phyloP scores from a whole-genome alignment of 2,113 vertebrate species.

The Casuarius casuarius region DNA sequence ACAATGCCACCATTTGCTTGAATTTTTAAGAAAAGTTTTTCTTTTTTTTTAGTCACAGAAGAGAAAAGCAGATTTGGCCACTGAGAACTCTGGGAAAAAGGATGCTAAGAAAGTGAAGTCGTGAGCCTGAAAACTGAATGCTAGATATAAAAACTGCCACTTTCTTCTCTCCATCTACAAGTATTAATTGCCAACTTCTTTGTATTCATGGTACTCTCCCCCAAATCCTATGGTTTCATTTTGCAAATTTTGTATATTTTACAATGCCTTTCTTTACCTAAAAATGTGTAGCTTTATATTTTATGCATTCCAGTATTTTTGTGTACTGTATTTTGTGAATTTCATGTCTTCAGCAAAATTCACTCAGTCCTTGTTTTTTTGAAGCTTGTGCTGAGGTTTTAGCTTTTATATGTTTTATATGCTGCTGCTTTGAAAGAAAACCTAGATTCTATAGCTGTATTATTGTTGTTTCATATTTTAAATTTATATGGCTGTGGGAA shows the following conservation, averaged over 20 bases:
- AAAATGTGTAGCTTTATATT: conserved; percentile 80
- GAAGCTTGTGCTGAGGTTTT: conserved; percentile 84
- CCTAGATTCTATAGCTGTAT: conserved; percentile 81
- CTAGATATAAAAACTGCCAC: conserved; percentile 67
- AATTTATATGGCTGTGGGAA: conserved; percentile 83
- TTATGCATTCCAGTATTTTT: conserved; percentile 82
- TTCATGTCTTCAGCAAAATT: conserved; percentile 75
- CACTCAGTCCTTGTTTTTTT: conserved; percentile 77
- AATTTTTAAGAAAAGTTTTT: conserved; percentile 34
- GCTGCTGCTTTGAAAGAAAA: conserved; percentile 82
- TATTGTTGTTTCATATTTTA: conserved; percentile 82
- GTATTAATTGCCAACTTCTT: conserved; percentile 77
- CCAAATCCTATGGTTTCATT: conserved; percentile 69
- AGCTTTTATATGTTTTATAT: conserved; percentile 88
- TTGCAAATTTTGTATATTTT: conserved; percentile 80
- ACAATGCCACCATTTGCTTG: conserved; percentile 36
- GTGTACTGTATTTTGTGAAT: conserved; percentile 81
- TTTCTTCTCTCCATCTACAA: conserved; percentile 69
- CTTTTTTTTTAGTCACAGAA: conserved; percentile 82
- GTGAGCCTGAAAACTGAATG: conserved; percentile 72
- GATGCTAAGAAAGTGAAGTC: conserved; percentile 88
- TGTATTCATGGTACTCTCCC: conserved; percentile 75
- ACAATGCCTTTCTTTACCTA: conserved; percentile 71
- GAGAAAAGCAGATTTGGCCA: conserved; percentile 84
- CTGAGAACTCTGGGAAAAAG: conserved; percentile 84